Conservation (phyloP, 2,888 invertebrate genomes). For the Leptodirus hochenwartii region DNA sequence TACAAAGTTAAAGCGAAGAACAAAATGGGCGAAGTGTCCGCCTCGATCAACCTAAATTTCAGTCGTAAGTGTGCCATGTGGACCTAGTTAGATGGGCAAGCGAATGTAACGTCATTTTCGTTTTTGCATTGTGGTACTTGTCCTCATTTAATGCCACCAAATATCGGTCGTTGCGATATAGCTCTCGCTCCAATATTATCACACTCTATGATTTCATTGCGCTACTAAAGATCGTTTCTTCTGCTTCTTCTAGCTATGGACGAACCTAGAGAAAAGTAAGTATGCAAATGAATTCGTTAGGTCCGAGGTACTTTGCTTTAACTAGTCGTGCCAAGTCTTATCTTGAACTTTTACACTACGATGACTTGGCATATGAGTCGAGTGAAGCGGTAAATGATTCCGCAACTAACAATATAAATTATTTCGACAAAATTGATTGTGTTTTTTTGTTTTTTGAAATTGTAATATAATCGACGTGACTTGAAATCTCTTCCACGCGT, state of each 20-base stretch:
- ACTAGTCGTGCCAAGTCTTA: too few species aligned
- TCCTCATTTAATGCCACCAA: background rate
- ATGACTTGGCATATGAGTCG: too few species aligned
- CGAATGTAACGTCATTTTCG: slow-evolving; percentile 2
- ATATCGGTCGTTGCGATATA: background rate
- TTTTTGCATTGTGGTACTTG: background rate
- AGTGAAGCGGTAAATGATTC: too few species aligned
- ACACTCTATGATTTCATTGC: background rate
- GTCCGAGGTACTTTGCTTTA: too few species aligned
- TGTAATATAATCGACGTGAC: too few species aligned
- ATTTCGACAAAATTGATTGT: too few species aligned
- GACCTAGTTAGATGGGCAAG: slow-evolving; percentile 6
- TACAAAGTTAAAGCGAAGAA: slow-evolving; percentile 96
- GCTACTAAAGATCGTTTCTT: slow-evolving; percentile 6
- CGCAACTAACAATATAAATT: too few species aligned
- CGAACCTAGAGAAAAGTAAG: slow-evolving; percentile 91
- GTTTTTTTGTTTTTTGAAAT: too few species aligned
- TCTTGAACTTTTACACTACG: too few species aligned
- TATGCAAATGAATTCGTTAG: slow-evolving; percentile 22
- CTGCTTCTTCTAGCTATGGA: slow-evolving; percentile 80
- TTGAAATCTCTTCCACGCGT: too few species aligned
- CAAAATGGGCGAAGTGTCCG: slow-evolving; percentile 92
- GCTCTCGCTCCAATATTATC: background rate
- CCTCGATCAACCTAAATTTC: slow-evolving; percentile 93
- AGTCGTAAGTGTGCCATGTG: slow-evolving; percentile 64